These are phyloP conservation scores for Grammomys dolichurus DNA, from an alignment of 2,113 vertebrate species.

Conservation along the genomic window DNA sequence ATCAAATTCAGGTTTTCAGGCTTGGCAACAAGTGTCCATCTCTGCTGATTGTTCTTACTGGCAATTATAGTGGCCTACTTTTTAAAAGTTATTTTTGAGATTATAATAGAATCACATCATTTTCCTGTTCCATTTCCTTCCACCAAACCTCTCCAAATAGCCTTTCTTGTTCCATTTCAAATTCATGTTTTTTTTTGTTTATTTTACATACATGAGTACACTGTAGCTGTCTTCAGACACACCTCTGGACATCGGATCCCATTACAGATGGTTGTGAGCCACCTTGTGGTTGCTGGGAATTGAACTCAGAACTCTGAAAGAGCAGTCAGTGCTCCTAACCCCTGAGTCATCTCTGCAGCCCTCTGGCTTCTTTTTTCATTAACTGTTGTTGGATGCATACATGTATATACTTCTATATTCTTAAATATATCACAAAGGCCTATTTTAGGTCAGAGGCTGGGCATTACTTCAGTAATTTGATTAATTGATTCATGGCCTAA, in stretches of 20 bases:
- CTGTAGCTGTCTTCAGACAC: too few relatives aligned
- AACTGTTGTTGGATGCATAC: background rate
- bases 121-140: background rate
- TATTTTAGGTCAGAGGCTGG: background rate
- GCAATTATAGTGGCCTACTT: background rate
- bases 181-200: background rate
- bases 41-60: background rate
- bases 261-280: too few relatives aligned
- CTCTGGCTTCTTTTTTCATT: background rate
- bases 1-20: background rate
- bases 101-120: background rate
- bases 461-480: conserved; percentile 32
- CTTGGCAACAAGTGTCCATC: background rate
- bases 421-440: background rate
- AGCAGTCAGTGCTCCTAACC: too few relatives aligned
- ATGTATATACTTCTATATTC: background rate
- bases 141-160: background rate
- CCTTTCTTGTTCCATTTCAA: background rate
- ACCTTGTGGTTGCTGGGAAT: too few relatives aligned
- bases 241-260: too few relatives aligned
- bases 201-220: too few relatives aligned
- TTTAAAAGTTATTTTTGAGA: conserved; percentile 11
- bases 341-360: too few relatives aligned
- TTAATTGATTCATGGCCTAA: background rate
- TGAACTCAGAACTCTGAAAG: too few relatives aligned